Base-by-base conservation (phyloP, 2,797 vertebrate genomes). In the Sparidentex hasta region DNA sequence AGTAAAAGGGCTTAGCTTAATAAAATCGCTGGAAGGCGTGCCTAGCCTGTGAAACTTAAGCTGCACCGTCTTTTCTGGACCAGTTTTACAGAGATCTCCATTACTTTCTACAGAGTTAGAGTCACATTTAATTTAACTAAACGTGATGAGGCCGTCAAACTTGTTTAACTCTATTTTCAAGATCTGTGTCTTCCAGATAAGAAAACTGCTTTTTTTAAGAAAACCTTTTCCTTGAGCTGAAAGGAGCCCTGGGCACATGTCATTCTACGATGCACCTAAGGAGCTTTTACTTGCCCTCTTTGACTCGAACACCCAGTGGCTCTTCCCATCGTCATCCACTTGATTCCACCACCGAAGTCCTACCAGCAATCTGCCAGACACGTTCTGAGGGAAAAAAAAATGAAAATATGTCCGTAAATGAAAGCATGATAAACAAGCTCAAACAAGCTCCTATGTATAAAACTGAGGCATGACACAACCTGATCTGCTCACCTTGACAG, bases 311-410 rank as follows among this genome's bases (percentile, higher is more conserved):
- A 98, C 88, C 98, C 97, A 99, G 52, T 96, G 97, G 78, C 95
- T 98, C 64, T 92, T 96, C 52, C 98, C 98, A 75, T 97, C 95
- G 55, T 96, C 96, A 84, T 98, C 97, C 63, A 99, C 95, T 76
- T 97, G 97, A 92, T 99, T 99, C 98, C 98, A 99, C 98, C 98
- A 99, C 27, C 98, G 96, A 14, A 99, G 95, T 20, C 98, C 98
- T 20, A 99, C 98, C 95, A 99, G 92, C 68, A 99, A 85, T 7
- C 98, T 94, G 29, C 98, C 98, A 3, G 98, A 98, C 29, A 98
- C 95, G 46, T 99, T 99, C 97, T 98, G 82, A 51, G 9, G n/a
- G 3, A 5, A 12, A 4, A 47, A 54, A 38, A 54, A 38, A 21
- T 6, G 0, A 21, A 27, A 38, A 38, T 38, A 38, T 8, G 41